Evolutionary conservation across 1,140 invertebrate genomes (phyloP).

Genomic region (Drosophila nikananu): DNA sequence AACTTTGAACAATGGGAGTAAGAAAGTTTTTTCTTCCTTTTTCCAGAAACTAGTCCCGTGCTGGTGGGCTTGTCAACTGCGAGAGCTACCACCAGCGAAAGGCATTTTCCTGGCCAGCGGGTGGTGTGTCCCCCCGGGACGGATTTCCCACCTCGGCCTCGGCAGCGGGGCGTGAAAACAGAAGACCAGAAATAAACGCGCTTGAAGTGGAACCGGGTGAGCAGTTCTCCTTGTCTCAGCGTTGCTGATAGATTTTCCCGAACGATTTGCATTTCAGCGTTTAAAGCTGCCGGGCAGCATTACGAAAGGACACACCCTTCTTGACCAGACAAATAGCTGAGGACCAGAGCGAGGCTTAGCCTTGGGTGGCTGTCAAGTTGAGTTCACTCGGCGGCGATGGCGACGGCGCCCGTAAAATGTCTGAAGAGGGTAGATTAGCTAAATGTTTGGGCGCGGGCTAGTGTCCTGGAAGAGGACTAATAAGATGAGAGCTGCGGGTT

Average conservation of each 20-base stretch:
- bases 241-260: conserved; percentile 33
- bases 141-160: conserved; percentile 6
- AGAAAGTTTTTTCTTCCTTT: conserved; percentile 59
- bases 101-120: conserved; percentile 65
- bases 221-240: background rate
- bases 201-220: conserved; percentile 27
- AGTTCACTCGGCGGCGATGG: conserved; percentile 24
- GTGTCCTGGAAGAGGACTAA: conserved; percentile 22
- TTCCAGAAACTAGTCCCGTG: conserved; percentile 58
- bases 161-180: conserved; percentile 69
- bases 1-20: conserved; percentile 77
- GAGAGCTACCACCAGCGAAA: conserved; percentile 62
- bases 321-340: conserved; percentile 44
- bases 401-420: conserved; percentile 50
- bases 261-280: conserved; percentile 52
- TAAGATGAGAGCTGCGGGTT: conserved; percentile 8
- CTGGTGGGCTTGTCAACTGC: conserved; percentile 75
- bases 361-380: conserved; percentile 51
- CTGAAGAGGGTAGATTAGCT: conserved; percentile 73
- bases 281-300: conserved; percentile 12
- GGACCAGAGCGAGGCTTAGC: conserved; percentile 20
- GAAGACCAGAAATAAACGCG: conserved; percentile 37
- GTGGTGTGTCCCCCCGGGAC: conserved; percentile 33
- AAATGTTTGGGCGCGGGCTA: conserved; percentile 17
- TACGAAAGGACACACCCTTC: conserved; percentile 29